These are phyloP conservation scores for Melinaea menophilus DNA, from an alignment of 2,888 invertebrate genomes.

Conservation along the genomic window DNA sequence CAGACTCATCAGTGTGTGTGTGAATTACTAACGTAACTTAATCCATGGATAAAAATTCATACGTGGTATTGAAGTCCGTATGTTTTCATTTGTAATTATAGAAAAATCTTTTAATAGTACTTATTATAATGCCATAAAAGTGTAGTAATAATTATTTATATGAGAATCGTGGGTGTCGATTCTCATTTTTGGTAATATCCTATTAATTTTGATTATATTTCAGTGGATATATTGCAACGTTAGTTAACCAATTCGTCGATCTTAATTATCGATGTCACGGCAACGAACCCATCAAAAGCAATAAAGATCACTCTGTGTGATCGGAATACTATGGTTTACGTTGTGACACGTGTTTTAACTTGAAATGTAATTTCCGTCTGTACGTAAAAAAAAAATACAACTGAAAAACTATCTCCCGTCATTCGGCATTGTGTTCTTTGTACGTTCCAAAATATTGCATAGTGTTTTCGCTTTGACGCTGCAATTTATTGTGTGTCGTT, in stretches of 20 bases:
- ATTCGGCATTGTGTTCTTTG: constrained; percentile 19
- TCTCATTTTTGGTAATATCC: constrained; percentile 24
- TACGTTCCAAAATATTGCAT: constrained; percentile 16
- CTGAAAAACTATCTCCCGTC: constrained; percentile 19
- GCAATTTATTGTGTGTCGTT: constrained; percentile 20
- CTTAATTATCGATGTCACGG: constrained; percentile 57
- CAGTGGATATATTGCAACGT: constrained; percentile 42
- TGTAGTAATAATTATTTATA: too few relatives aligned
- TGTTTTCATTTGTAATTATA: too few relatives aligned
- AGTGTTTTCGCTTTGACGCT: constrained; percentile 19
- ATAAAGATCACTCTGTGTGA: constrained; percentile 40
- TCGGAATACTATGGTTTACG: constrained; percentile 24
- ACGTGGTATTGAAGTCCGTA: too few relatives aligned
- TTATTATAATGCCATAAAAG: too few relatives aligned
- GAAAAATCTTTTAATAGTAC: too few relatives aligned
- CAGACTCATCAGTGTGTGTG: background rate
- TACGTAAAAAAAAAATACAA: constrained; percentile 17
- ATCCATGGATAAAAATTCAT: too few relatives aligned
- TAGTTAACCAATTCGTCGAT: constrained; percentile 46
- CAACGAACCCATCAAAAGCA: constrained; percentile 47
- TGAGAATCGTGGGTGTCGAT: background rate
- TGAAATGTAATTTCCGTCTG: constrained; percentile 27
- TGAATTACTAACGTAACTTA: too few relatives aligned
- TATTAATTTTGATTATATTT: constrained; percentile 47
- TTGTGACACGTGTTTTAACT: constrained; percentile 21